Percentiles rank a stretch among this genome's conserved stretches.
Conservation (phyloP, 2,888 invertebrate species). For the Ganaspis brasiliensis region DNA sequence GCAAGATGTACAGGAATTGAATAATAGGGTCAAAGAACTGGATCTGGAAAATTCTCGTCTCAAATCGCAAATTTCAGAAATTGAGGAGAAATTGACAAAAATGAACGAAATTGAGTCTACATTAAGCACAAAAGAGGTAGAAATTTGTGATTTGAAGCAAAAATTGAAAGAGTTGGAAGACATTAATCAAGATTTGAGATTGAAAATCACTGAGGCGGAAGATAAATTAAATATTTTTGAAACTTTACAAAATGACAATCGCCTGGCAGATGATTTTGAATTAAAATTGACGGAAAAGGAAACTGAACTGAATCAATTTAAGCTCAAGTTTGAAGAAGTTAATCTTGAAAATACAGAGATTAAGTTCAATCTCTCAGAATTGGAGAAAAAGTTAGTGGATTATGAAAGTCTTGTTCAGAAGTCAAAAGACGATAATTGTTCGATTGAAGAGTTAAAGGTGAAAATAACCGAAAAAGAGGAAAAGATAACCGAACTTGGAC, state of each 20-base stretch:
- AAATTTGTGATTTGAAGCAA: neutral
- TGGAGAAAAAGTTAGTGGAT: neutral
- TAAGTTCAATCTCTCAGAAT: neutral
- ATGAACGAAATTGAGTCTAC: constrained; percentile 26
- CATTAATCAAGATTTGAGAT: constrained; percentile 43
- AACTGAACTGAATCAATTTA: constrained; percentile 2
- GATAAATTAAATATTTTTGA: constrained; percentile 72
- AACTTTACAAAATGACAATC: constrained; percentile 31
- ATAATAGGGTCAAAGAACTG: neutral
- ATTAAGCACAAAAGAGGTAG: constrained; percentile 39
- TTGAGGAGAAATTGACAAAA: constrained; percentile 26
- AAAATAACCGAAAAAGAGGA: constrained; percentile 73
- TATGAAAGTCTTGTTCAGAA: neutral
- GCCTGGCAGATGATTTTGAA: no score
- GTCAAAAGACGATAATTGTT: neutral
- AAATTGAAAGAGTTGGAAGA: constrained; percentile 46
- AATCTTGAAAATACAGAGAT: constrained; percentile 19
- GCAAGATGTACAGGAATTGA: constrained; percentile 30
- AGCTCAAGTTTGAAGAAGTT: constrained; percentile 52
- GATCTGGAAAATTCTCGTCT: constrained; percentile 16
- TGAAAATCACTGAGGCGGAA: constrained; percentile 33
- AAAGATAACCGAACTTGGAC: constrained; percentile 69
- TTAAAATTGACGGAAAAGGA: neutral
- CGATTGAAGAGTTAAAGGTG: constrained; percentile 72
- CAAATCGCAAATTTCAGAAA: constrained; percentile 26